Base-by-base conservation (phyloP, 2,113 vertebrate genomes). In the Chionodraco myersi region DNA sequence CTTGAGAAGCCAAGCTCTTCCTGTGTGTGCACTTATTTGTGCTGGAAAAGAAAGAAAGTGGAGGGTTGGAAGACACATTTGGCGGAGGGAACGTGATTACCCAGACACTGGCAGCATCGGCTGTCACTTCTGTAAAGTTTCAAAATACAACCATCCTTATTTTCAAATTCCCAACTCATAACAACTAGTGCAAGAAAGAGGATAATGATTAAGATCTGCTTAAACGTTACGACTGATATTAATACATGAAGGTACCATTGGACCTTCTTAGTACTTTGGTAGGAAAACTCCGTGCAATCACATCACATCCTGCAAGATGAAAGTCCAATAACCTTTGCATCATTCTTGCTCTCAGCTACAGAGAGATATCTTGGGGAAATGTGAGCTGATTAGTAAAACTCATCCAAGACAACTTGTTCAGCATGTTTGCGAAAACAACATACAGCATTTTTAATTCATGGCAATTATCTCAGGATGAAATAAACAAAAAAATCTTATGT, bases 321-420 rank as follows among this genome's bases (percentile, higher is more conserved):
- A 89, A 89, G 88, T 88, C 79, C 59, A 88, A 76, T 86, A 91
- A 88, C 72, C 87, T 89, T 92, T 92, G 88, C 89, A 89, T 91
- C 91, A 86, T 84, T 89, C 83, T 73, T 48, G 69, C 84, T 84
- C 70, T 84, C 71, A 72, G 81, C 88, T 76, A 36, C 82, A 70
- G 74, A 73, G 79, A 87, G 70, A 83, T 83, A 76, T 76, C 60
- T 71, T 57, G 63, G 36, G 64, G 54, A 80, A 79, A 67, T 82
- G 71, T 88, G 52, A 77, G 58, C 57, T 49, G 76, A 86, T 70
- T 51, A 56, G 59, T 74, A 66, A 63, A 68, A 77, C 79, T 70
- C 80, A 7, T 72, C 61, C 61, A 56, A 64, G 52, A 48, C 44
- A 67, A 44, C 30, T 41, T 30, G 30, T 30, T 30, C 30, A 4